Base-by-base conservation (phyloP, 2,797 vertebrate species). In the Gymnothorax reevesii region DNA sequence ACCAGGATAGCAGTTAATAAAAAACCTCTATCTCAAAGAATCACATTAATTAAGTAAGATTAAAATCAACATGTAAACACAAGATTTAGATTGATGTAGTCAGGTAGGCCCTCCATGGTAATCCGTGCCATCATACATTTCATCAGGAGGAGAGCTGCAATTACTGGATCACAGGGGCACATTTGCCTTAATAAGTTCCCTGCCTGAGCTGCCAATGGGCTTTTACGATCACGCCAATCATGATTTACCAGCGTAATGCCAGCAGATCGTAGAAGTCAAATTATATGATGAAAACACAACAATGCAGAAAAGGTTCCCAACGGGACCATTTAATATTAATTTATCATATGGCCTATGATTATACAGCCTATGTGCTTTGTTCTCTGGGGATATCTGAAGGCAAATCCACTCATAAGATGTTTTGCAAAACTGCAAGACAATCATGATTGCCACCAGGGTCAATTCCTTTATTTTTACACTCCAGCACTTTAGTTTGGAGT, bases 141-240 rank as follows among this genome's bases (percentile, higher is more conserved):
- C 77, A 49, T 54, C 20, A 10, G 77, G 52, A 52, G 15, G 73
- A 17, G 42, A 42, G 42, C 12, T 77, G 12, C 20, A 77, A 77
- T 77, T 52, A 52, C 15, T 20, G 73, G 73, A 77, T 77, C 73
- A 77, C 15, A 52, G 73, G 73, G 52, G 52, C 77, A n/a, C 77
- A 80, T 80, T 80, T 80, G 17, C 77, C 77, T 80, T n/a, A 20
- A 55, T 80, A 80, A 22, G 77, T 55, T 80, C n/a, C 77, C 77
- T 54, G 77, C 52, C 77, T 80, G 6, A n/a, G 77, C 77, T 13
- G 52, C 52, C 10, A 49, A 52, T 20, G 75, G 77, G 20, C 52
- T 55, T 54, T 80, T 80, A 80, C 55, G 77, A 55, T 55, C n/a
- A 80, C 55, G 77, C 49, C 77, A 80, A 55, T 80, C 77, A 80